phyloP scores from a whole-genome alignment of 2,888 invertebrate genomes.

The Trissolcus japonicus region DNA sequence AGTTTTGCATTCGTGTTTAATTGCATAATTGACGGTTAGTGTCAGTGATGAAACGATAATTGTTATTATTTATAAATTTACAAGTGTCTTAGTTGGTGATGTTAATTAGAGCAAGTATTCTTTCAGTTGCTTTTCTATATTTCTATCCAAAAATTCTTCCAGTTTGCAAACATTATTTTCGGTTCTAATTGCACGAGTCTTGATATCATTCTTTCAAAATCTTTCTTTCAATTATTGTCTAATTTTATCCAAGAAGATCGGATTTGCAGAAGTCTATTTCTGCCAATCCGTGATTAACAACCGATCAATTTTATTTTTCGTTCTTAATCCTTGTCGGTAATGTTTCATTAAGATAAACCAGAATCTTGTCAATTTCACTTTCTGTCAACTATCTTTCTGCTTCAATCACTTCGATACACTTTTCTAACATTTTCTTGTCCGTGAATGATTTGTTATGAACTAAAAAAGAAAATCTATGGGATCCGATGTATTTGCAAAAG shows the following conservation, averaged over 20 bases:
- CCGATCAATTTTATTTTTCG: not conserved
- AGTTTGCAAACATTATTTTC: not conserved
- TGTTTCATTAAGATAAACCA: no score
- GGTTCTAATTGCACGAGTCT: not conserved
- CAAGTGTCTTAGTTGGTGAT: conserved; percentile 13
- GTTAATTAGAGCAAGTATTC: conserved; percentile 25
- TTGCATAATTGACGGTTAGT: conserved; percentile 61
- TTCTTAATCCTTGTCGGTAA: not conserved
- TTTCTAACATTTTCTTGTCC: no score
- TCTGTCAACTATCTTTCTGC: no score
- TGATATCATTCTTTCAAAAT: not conserved
- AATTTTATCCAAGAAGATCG: no score
- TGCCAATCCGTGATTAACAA: no score
- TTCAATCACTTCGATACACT: no score
- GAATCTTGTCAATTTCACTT: no score
- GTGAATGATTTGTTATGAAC: no score
- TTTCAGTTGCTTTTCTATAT: conserved; percentile 1
- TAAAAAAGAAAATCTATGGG: no score
- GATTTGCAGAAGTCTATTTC: no score
- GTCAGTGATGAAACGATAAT: conserved; percentile 35
- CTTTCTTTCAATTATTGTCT: not conserved
- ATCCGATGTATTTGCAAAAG: no score
- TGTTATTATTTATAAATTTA: not conserved
- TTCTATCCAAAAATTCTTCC: not conserved
- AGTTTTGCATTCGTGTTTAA: conserved; percentile 49